phyloP scores from a whole-genome alignment of 2,113 vertebrate genomes.

The Apus apus region DNA sequence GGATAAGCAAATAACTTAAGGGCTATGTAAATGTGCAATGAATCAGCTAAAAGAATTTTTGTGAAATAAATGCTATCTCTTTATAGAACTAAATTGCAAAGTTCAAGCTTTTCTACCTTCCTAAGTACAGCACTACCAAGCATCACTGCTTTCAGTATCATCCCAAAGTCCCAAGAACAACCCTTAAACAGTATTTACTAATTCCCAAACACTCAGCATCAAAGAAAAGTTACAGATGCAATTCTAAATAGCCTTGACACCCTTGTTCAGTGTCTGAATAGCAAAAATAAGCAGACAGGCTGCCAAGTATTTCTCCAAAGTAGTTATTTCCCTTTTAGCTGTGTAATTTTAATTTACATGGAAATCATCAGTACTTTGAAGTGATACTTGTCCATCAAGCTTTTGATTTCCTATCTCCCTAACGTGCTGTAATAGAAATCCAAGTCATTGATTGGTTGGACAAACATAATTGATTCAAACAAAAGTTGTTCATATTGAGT shows the following conservation, averaged over 20 bases:
- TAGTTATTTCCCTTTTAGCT: constrained; percentile 52
- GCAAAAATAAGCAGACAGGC: constrained; percentile 56
- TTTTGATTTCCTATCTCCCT: constrained; percentile 52
- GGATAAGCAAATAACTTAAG: not conserved
- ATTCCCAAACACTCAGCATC: constrained; percentile 22
- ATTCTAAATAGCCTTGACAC: constrained; percentile 58
- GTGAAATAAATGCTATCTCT: not conserved
- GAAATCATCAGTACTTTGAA: constrained; percentile 66
- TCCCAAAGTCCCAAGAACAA: not conserved
- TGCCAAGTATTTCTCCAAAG: constrained; percentile 57
- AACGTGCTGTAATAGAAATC: constrained; percentile 22
- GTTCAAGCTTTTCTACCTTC: not conserved
- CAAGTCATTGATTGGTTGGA: constrained; percentile 24
- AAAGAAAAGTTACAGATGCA: constrained; percentile 67
- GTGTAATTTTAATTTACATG: constrained; percentile 70
- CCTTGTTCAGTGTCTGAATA: constrained; percentile 49
- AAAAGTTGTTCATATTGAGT: not conserved
- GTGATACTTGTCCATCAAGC: constrained; percentile 54
- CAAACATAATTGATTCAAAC: not conserved
- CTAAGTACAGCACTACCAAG: not conserved
- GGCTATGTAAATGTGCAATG: not conserved
- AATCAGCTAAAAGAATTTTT: not conserved
- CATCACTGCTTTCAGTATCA: not conserved
- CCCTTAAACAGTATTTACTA: constrained; percentile 29
- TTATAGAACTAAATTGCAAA: not conserved